Evolutionary conservation across 2,888 invertebrate genomes (phyloP).

Genomic region (Chymomyza amoena): DNA sequence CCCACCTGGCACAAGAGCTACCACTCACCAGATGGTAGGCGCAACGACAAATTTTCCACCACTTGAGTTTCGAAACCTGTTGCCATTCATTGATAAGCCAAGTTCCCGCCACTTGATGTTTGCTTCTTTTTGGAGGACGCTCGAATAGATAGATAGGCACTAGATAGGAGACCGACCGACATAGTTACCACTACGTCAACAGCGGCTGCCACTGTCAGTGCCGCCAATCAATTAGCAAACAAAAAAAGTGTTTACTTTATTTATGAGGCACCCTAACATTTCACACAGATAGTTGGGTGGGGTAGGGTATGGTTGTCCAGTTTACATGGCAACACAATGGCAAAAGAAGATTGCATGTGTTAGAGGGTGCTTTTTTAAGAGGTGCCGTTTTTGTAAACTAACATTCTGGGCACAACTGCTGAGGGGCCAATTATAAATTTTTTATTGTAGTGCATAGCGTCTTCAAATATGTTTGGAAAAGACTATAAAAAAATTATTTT

Average conservation of each 20-base stretch:
- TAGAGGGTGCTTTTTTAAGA: no score
- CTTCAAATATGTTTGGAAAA: no score
- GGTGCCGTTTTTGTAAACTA: no score
- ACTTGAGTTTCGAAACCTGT: constrained; percentile 16
- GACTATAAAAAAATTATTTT: no score
- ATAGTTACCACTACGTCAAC: constrained; percentile 35
- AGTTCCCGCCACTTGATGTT: neutral
- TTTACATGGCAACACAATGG: constrained; percentile 53
- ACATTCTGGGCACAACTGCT: no score
- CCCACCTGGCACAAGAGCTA: neutral
- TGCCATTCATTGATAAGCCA: constrained; percentile 1
- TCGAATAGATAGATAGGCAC: constrained; percentile 19
- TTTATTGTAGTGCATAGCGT: no score
- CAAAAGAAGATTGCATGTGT: neutral
- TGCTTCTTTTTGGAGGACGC: constrained; percentile 23
- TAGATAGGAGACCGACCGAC: constrained; percentile 2
- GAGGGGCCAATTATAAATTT: no score
- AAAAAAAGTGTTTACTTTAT: constrained; percentile 18
- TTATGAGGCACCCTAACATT: constrained; percentile 5
- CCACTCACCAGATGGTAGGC: neutral
- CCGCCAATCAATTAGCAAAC: constrained; percentile 55
- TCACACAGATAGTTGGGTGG: constrained; percentile 45
- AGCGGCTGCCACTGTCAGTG: neutral
- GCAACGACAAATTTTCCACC: constrained; percentile 32
- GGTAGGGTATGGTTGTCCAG: constrained; percentile 57